These are phyloP conservation scores for Deilephila elpenor DNA, from an alignment of 2,888 invertebrate genomes.

Conservation along the genomic window DNA sequence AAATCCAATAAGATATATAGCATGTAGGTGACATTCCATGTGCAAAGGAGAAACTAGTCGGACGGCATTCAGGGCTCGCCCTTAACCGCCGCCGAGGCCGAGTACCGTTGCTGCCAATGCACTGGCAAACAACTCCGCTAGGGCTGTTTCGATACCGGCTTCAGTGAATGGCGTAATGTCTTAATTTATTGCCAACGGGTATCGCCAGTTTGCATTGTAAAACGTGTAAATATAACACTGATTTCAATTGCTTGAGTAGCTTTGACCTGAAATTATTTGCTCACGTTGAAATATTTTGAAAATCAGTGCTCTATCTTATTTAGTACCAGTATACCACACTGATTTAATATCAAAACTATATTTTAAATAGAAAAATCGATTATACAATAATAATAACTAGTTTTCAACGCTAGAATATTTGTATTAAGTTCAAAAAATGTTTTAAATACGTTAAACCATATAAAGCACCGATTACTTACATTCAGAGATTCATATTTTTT, in stretches of 20 bases:
- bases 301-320: no score
- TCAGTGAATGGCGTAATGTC: constrained; percentile 17
- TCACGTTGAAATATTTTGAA: no score
- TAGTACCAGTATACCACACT: no score
- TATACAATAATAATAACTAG: no score
- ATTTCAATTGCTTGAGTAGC: not conserved
- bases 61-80: constrained; percentile 77
- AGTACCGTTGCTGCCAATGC: constrained; percentile 67
- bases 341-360: no score
- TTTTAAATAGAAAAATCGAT: no score
- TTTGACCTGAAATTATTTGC: not conserved
- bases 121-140: constrained; percentile 46
- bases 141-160: constrained; percentile 45
- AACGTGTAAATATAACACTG: not conserved
- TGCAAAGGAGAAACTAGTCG: constrained; percentile 75
- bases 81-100: constrained; percentile 64
- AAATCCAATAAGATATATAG: constrained; percentile 47
- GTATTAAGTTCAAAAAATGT: no score
- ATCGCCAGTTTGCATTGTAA: not conserved
- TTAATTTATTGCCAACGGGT: not conserved
- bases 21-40: constrained; percentile 75
- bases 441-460: no score
- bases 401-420: no score
- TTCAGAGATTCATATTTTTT: no score
- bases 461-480: no score